phyloP scores from a whole-genome alignment of 2,113 vertebrate species.

The Channa argus region DNA sequence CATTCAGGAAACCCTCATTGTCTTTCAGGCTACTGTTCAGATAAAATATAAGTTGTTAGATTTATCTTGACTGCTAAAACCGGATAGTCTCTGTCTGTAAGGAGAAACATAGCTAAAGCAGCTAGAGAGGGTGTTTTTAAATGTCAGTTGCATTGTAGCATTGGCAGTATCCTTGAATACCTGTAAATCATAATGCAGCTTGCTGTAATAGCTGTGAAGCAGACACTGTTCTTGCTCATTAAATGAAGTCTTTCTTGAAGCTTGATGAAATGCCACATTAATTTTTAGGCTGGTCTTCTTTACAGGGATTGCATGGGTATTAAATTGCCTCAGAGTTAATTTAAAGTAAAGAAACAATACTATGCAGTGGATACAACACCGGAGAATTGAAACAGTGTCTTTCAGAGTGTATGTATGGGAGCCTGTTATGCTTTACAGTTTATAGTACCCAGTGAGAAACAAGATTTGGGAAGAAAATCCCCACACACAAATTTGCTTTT shows the following conservation, averaged over 20 bases:
- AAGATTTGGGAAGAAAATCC: no score
- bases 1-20: constrained; percentile 8
- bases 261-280: neutral
- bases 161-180: neutral
- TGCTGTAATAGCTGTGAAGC: neutral
- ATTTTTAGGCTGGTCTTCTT: neutral
- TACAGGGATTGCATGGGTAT: neutral
- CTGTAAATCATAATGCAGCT: neutral
- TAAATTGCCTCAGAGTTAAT: no score
- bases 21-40: neutral
- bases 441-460: no score
- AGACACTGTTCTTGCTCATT: neutral
- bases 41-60: neutral
- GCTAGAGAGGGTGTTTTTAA: neutral
- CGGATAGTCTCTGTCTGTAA: no score
- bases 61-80: neutral
- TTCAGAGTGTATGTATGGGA: no score
- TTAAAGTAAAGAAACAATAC: no score
- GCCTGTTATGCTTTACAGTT: no score
- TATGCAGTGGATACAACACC: no score
- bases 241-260: neutral
- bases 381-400: no score
- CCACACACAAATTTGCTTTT: no score
- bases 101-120: neutral
- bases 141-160: neutral